Evolutionary conservation across 2,113 vertebrate genomes (phyloP), one percentile per base, ranked within the genome.

Genomic region (Ploceus nigricollis): DNA sequence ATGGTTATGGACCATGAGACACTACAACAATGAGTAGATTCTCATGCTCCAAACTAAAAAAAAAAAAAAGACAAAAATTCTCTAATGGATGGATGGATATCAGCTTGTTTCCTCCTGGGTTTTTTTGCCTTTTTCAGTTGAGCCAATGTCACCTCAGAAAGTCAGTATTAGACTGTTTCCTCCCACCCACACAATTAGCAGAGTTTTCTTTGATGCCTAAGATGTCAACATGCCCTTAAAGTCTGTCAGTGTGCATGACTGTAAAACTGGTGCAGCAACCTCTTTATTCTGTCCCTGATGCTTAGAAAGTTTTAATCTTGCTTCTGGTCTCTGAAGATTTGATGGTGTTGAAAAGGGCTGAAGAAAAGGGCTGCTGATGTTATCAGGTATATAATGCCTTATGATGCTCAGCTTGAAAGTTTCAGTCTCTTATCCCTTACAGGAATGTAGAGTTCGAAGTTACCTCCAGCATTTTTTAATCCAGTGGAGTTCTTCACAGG

Each of bases 121-220:
- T 51, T 65, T 68, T 83, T 68, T 39, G 4, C 9, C 14, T 61
- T 39, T 56, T 15, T 2, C 27, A 51, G 0, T 10, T 82, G 21
- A 75, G 24, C 18, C 10, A 75, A 24, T 39, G 4, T 30, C 6
- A 44, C 27, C 15, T 79, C 64, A 82, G 24, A 51, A 73, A 53
- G 12, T 44, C 20, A 22, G 6, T 14, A 60, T 53, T 33, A 23
- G 27, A 53, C 14, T 27, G 8, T 35, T 42, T 42, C 3, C 25
- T 18, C 4, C 10, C 10, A 47, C 35, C 13, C 11, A 15, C 21
- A 22, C 9, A 66, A 27, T 30, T 76, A 72, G 22, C 12, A 70
- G 33, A 69, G 8, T 18, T 64, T 20, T 42, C 27, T 82, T 60
- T 2, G 0, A 20, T 35, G 28, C 0, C 0, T 24, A 64, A 68